These are phyloP conservation scores for Himalopsyche phryganea DNA, from an alignment of 1,140 invertebrate species.

Conservation along the genomic window DNA sequence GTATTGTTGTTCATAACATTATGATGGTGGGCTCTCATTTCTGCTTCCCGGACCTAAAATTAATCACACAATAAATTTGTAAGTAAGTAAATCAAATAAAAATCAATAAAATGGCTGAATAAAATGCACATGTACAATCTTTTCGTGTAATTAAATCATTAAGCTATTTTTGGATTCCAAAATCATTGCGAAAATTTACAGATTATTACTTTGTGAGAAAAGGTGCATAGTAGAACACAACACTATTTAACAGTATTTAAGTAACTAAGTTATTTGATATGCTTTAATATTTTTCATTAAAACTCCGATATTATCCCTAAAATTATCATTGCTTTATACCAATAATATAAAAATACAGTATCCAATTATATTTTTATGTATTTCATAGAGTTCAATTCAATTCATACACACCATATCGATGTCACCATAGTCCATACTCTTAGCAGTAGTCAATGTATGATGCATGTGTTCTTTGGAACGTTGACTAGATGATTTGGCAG, in stretches of 20 bases:
- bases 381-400: too few species aligned
- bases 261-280: too few species aligned
- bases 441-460: slow-evolving; percentile 56
- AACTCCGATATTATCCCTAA: too few species aligned
- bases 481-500: slow-evolving; percentile 55
- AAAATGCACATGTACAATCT: not conserved
- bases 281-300: too few species aligned
- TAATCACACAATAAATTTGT: not conserved
- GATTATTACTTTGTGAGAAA: too few species aligned
- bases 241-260: too few species aligned
- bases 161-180: too few species aligned
- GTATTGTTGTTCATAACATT: slow-evolving; percentile 71
- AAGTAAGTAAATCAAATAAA: not conserved
- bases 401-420: slow-evolving; percentile 62
- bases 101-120: not conserved
- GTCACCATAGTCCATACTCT: slow-evolving; percentile 74
- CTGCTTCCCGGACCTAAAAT: slow-evolving; percentile 55
- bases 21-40: slow-evolving; percentile 58
- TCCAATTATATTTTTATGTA: too few species aligned
- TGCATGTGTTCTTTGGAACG: slow-evolving; percentile 64
- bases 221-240: too few species aligned
- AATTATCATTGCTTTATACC: too few species aligned
- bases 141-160: not conserved
- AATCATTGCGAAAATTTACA: too few species aligned
- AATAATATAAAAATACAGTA: too few species aligned